Percentiles rank a stretch among this genome's conserved stretches.
Conservation (phyloP, 1,140 invertebrate genomes). For the Anthonomus grandis region DNA sequence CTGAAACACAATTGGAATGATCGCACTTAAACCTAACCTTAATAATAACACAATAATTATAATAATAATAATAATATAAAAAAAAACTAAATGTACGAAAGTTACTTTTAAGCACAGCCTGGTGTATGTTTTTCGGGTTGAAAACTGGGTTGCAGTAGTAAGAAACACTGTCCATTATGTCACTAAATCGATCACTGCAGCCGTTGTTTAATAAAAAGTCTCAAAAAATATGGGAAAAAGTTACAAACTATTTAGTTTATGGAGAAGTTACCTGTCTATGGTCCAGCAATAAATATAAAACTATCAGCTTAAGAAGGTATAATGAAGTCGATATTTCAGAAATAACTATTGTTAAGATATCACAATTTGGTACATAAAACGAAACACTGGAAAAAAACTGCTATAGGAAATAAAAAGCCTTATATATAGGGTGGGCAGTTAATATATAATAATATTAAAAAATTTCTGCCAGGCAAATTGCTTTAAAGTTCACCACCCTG, state of each 20-base stretch:
- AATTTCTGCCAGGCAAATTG: no score
- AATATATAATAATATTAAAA: no score
- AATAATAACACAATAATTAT: slow-evolving; percentile 22
- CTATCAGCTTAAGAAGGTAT: slow-evolving; percentile 5
- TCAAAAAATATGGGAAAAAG: slow-evolving; percentile 35
- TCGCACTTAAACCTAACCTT: slow-evolving; percentile 33
- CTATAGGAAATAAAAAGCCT: no score
- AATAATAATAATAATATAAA: slow-evolving; percentile 12
- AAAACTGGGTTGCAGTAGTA: slow-evolving; percentile 25
- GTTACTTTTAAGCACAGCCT: slow-evolving; percentile 42
- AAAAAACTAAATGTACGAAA: slow-evolving; percentile 28
- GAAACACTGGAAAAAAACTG: slow-evolving; percentile 16
- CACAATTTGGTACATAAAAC: slow-evolving; percentile 30
- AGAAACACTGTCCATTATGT: slow-evolving; percentile 16
- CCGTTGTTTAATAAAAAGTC: slow-evolving; percentile 21
- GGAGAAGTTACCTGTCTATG: slow-evolving; percentile 17
- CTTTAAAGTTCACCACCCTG: no score
- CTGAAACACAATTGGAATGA: slow-evolving; percentile 36
- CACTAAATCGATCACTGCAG: slow-evolving; percentile 12
- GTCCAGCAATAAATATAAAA: slow-evolving; percentile 11
- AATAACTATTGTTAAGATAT: slow-evolving; percentile 37
- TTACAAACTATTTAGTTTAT: slow-evolving; percentile 27
- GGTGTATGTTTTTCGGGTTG: slow-evolving; percentile 29
- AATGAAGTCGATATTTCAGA: no score
- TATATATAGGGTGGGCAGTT: no score